These are phyloP conservation scores for Brachymystax lenok DNA, from an alignment of 2,797 vertebrate species.

Conservation along the genomic window DNA sequence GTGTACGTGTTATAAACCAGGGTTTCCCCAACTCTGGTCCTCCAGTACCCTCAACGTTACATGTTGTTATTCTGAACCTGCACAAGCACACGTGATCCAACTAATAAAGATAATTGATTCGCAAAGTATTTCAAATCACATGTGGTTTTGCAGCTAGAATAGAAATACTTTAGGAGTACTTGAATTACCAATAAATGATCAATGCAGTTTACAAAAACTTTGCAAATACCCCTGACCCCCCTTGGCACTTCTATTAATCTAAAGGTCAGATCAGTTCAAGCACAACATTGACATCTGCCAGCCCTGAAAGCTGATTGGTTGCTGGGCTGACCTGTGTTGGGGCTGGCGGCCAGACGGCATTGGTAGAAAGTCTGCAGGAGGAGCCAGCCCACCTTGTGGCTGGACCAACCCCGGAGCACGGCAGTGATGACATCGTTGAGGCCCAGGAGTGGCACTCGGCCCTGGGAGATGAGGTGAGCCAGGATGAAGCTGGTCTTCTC, in stretches of 20 bases:
- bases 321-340: slow-evolving; percentile 81
- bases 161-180: not conserved
- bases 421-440: slow-evolving; percentile 79
- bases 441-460: slow-evolving; percentile 82
- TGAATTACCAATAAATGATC: not conserved
- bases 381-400: slow-evolving; percentile 81
- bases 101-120: not conserved
- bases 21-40: not conserved
- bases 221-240: not conserved
- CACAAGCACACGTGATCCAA: too few relatives aligned
- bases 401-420: slow-evolving; percentile 61
- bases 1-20: not conserved
- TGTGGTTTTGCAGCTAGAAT: not conserved
- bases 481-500: slow-evolving; percentile 84
- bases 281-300: not conserved
- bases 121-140: not conserved
- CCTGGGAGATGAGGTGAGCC: slow-evolving; percentile 84
- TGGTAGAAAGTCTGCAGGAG: slow-evolving; percentile 88
- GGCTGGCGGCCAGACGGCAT: slow-evolving; percentile 77
- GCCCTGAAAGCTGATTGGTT: slow-evolving; percentile 5
- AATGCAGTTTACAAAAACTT: not conserved
- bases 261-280: not conserved
- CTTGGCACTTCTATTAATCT: not conserved
- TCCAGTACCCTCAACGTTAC: not conserved
- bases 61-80: not conserved